Conservation (phyloP, 2,888 invertebrate species). For the Andrena marginata region DNA sequence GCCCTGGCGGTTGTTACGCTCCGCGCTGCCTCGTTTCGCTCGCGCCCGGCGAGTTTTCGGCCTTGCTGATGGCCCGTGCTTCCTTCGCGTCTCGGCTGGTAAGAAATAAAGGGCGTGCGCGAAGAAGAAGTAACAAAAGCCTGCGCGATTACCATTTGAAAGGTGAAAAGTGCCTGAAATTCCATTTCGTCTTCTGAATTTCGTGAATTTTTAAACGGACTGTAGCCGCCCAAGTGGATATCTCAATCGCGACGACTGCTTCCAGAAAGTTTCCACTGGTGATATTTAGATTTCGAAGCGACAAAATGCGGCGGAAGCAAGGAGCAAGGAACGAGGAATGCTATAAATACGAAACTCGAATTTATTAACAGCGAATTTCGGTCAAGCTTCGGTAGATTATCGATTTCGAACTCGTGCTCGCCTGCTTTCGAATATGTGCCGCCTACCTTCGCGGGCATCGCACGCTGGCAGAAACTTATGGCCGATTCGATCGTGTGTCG, state of each 20-base stretch:
- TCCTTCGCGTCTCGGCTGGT: neutral
- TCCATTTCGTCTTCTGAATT: too few species aligned
- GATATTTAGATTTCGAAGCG: too few species aligned
- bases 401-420: neutral
- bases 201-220: too few species aligned
- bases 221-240: too few species aligned
- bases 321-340: neutral
- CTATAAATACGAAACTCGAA: neutral
- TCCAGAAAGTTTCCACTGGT: too few species aligned
- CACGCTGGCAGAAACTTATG: neutral
- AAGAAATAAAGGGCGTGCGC: neutral
- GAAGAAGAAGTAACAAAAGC: neutral
- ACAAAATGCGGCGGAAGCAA: neutral
- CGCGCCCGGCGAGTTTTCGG: neutral
- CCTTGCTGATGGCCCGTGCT: neutral
- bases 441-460: constrained; percentile 16
- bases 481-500: constrained; percentile 36
- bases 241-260: too few species aligned
- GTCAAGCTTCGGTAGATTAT: neutral
- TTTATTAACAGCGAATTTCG: neutral
- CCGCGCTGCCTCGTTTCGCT: neutral
- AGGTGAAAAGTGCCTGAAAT: too few species aligned
- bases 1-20: neutral
- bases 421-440: neutral
- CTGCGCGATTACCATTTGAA: too few species aligned